Evolutionary conservation across 2,888 invertebrate species (phyloP).

Genomic region (Baccha elongata): DNA sequence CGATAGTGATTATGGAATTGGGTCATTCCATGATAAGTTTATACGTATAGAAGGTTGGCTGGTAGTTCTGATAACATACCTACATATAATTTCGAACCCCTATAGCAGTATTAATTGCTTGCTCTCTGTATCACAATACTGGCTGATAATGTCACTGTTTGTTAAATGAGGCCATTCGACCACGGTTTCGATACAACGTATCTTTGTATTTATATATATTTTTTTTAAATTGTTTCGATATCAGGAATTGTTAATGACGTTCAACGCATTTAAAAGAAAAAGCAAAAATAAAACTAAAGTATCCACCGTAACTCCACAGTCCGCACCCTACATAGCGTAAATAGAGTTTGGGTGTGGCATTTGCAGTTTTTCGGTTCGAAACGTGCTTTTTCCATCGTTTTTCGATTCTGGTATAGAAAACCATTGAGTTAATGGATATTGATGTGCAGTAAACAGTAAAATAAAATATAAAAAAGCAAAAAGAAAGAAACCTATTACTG

Average conservation of each 20-base stretch:
- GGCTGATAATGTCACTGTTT: constrained; percentile 22
- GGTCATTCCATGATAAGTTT: background rate
- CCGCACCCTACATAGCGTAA: background rate
- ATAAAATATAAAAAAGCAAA: background rate
- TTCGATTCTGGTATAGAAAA: background rate
- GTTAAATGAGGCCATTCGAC: constrained; percentile 7
- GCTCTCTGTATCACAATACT: constrained; percentile 9
- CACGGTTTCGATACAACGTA: background rate
- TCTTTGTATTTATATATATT: background rate
- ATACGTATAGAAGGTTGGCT: background rate
- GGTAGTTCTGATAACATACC: background rate
- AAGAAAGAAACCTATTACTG: background rate
- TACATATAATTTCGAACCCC: background rate
- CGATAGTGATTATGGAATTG: background rate
- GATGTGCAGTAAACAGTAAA: background rate
- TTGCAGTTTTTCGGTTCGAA: background rate
- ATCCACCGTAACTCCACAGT: background rate
- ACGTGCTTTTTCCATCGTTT: constrained; percentile 1
- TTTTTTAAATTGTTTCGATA: background rate
- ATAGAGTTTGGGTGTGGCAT: constrained; percentile 4
- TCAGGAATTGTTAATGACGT: constrained; percentile 6
- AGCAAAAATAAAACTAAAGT: constrained; percentile 1
- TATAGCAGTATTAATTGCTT: constrained; percentile 14
- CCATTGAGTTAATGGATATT: constrained; percentile 17
- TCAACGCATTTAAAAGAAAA: background rate